phyloP scores from a whole-genome alignment of 2,888 invertebrate species.

The Dryobota labecula region DNA sequence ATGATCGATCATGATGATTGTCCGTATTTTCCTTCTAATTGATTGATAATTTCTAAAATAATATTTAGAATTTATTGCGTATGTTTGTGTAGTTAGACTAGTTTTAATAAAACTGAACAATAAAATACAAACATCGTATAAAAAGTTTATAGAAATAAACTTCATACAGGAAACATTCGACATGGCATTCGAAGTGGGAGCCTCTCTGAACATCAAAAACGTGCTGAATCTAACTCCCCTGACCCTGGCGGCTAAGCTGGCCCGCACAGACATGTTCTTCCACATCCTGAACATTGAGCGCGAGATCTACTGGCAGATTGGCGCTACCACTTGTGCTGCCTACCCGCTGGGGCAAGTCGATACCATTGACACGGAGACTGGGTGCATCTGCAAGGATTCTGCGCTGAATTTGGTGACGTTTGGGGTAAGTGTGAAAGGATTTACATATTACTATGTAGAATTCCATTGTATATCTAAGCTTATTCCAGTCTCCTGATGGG shows the following conservation, averaged over 20 bases:
- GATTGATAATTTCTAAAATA: no score
- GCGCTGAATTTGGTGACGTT: constrained; percentile 98
- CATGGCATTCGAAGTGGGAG: constrained; percentile 98
- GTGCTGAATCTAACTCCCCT: constrained; percentile 96
- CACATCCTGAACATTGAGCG: constrained; percentile 98
- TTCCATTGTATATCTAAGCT: background rate
- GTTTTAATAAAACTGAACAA: no score
- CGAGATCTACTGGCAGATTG: constrained; percentile 99
- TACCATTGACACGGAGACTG: constrained; percentile 97
- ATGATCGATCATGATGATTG: no score
- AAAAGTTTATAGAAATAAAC: no score
- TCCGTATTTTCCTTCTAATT: no score
- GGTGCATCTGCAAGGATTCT: constrained; percentile 98
- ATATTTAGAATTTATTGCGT: no score
- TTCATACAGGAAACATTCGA: constrained; percentile 98
- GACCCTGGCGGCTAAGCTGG: constrained; percentile 98
- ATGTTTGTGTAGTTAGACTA: no score
- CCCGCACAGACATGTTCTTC: constrained; percentile 98
- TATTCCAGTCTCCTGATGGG: background rate
- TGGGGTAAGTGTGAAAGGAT: constrained; percentile 92
- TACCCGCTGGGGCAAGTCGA: constrained; percentile 98
- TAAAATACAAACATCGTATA: no score
- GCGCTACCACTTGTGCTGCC: constrained; percentile 98
- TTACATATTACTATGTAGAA: background rate
- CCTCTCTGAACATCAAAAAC: constrained; percentile 96